Percentiles rank a stretch among this genome's conserved stretches.
phyloP scores from a whole-genome alignment of 2,113 vertebrate species.

The Sminthopsis crassicaudata region DNA sequence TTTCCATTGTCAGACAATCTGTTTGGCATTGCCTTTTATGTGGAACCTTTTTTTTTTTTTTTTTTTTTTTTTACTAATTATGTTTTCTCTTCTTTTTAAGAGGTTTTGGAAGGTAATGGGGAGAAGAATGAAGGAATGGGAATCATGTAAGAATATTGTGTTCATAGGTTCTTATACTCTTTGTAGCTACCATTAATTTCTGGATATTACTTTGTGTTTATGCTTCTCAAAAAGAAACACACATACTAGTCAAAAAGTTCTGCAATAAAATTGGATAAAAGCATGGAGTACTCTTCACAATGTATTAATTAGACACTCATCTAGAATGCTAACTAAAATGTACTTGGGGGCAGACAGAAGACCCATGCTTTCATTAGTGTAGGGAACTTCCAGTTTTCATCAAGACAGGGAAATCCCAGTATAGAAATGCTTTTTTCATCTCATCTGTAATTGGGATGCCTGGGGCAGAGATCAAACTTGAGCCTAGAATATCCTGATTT shows the following conservation, averaged over 20 bases:
- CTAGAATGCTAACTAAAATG: background rate
- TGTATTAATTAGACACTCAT: background rate
- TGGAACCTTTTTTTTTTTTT: background rate
- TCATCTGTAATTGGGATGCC: background rate
- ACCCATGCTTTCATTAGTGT: background rate
- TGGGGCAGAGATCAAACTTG: background rate
- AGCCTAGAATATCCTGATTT: background rate
- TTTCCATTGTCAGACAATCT: background rate
- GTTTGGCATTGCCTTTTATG: background rate
- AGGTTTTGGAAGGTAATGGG: background rate
- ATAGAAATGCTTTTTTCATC: background rate
- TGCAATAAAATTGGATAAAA: background rate
- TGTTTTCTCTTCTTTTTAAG: background rate
- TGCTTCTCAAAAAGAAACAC: slow-evolving; percentile 30
- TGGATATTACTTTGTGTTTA: slow-evolving; percentile 10
- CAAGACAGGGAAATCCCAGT: background rate
- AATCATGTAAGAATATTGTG: background rate
- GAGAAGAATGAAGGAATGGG: background rate
- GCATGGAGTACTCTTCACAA: background rate
- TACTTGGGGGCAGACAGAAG: background rate
- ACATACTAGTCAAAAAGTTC: background rate
- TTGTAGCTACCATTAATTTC: background rate
- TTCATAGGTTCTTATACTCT: background rate
- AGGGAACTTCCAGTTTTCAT: background rate
- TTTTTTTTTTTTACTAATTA: slow-evolving; percentile 13